Evolutionary conservation across 2,113 vertebrate genomes (phyloP).

Genomic region (Engystomops pustulosus): DNA sequence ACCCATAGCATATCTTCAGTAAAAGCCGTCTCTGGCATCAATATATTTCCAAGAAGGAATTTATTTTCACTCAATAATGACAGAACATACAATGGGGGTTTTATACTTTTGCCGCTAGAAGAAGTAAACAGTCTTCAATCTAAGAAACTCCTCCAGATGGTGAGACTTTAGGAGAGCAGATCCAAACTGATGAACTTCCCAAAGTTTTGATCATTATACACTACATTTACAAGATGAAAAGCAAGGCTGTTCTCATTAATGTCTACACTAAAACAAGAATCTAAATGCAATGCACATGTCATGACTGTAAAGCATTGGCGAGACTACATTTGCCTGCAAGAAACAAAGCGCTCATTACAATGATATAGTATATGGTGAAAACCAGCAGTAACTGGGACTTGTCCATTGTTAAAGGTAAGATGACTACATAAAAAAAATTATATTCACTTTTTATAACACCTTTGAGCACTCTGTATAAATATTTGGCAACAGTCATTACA

Average conservation of each 20-base stretch:
- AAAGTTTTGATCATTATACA: conserved; percentile 2
- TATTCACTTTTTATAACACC: background rate
- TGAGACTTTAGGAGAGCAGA: background rate
- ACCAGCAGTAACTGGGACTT: background rate
- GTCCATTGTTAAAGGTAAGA: background rate
- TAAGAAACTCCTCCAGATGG: conserved; percentile 5
- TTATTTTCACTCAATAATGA: conserved; percentile 47
- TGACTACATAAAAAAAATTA: background rate
- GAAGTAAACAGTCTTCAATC: conserved; percentile 1
- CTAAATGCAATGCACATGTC: background rate
- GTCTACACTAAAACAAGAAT: background rate
- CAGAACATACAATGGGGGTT: conserved; percentile 21
- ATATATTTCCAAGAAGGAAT: conserved; percentile 31
- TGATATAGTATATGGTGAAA: background rate
- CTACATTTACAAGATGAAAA: conserved; percentile 4
- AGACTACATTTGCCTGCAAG: background rate
- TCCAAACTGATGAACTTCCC: conserved; percentile 4
- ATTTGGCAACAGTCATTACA: background rate
- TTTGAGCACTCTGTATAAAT: background rate
- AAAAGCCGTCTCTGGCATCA: conserved; percentile 35
- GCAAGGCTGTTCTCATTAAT: background rate
- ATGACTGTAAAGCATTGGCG: background rate
- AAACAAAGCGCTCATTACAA: background rate
- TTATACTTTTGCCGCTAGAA: background rate
- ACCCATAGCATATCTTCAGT: conserved; percentile 21